Evolutionary conservation across 2,888 invertebrate genomes (phyloP), one percentile per base, ranked within the genome.

Genomic region (Mystacides longicornis): DNA sequence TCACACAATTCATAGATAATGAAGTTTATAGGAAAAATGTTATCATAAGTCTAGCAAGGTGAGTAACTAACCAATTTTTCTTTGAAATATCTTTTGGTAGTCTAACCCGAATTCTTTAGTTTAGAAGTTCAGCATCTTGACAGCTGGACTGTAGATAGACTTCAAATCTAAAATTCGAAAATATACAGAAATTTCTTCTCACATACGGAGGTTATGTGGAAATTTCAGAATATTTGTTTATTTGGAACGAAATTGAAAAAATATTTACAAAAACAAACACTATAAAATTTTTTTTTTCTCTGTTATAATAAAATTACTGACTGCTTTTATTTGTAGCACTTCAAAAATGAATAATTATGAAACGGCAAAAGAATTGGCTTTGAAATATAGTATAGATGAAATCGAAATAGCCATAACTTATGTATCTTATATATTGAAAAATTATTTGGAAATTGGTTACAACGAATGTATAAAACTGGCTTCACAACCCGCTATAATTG

Each of bases 301-400:
- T 37, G 14, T 14, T 7, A 7, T 27, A 27, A 11, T 27, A 11
- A 27, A 7, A 27, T 51, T 23, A 5, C 43, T 48, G 7, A n/a
- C n/a, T n/a, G n/a, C n/a, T n/a, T n/a, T n/a, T n/a, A n/a, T 19
- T 56, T 56, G n/a, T 18, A 60, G 60, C 33, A 57, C 60, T 45
- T 18, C 33, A 27, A 56, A 50, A 21, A 51, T 51, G 11, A 53
- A 60, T 18, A 58, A 42, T 7, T 55, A 52, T 45, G 51, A 54
- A 49, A 50, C 53, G 22, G 60, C 58, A 37, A 23, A 51, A 20
- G 55, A 60, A 14, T 31, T 61, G 11, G 59, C 57, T 4, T 33
- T 33, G 20, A 59, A 61, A 48, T 61, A 59, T 45, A 45, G 37
- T 22, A 46, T 59, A 2, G 22, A 52, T 18, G 43, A 55, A 51